phyloP scores from a whole-genome alignment of 2,888 invertebrate genomes.

The Dilophus febrilis region DNA sequence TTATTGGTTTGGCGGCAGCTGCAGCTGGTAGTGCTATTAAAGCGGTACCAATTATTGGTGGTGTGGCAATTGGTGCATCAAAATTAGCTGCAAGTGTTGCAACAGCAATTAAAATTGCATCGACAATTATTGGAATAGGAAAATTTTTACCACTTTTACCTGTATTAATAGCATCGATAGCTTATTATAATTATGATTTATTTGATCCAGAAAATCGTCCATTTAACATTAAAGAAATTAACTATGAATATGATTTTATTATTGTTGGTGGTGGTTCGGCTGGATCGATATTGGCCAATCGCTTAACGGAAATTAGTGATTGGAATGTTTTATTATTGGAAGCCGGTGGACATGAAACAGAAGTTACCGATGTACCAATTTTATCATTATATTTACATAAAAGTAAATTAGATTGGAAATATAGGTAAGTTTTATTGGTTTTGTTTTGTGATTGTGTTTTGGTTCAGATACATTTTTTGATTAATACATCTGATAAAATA shows the following conservation, averaged over 20 bases:
- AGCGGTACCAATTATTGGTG: constrained; percentile 11
- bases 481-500: too few species aligned
- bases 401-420: constrained; percentile 83
- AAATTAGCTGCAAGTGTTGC: constrained; percentile 30
- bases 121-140: constrained; percentile 50
- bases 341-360: constrained; percentile 76
- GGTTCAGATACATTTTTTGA: too few species aligned
- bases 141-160: constrained; percentile 61
- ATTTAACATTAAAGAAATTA: constrained; percentile 45
- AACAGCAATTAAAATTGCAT: constrained; percentile 52
- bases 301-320: constrained; percentile 55
- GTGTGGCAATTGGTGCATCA: constrained; percentile 30
- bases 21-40: constrained; percentile 6
- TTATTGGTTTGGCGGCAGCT: constrained; percentile 3
- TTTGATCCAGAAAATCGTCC: constrained; percentile 72
- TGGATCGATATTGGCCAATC: constrained; percentile 65
- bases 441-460: constrained; percentile 37
- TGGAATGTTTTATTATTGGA: constrained; percentile 70
- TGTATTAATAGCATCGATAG: constrained; percentile 53
- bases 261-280: constrained; percentile 73
- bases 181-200: constrained; percentile 70
- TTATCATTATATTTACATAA: constrained; percentile 77
- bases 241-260: constrained; percentile 64
- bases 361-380: constrained; percentile 71
- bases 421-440: constrained; percentile 60